Evolutionary conservation across 2,797 vertebrate species (phyloP), one percentile per base, ranked within the genome.

Genomic region (Syncerus caffer): DNA sequence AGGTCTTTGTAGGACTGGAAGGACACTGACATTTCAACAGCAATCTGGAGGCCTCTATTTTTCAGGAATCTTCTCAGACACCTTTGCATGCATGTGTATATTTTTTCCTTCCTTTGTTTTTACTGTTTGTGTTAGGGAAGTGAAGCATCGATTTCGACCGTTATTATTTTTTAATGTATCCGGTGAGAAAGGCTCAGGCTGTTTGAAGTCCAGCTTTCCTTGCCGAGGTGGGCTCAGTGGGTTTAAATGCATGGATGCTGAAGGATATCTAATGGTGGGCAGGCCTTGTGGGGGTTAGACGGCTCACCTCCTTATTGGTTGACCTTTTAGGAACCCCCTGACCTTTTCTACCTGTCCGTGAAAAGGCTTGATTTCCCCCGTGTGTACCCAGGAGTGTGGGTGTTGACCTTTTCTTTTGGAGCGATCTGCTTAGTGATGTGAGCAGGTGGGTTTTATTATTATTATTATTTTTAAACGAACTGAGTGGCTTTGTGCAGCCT

Each of bases 71-170:
- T 62, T 95, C 85, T 95, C 51, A 93, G 84, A 90, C 62, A 85
- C 87, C 84, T 85, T 76, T 8, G 1, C 4, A 9, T 42, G n/a
- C 14, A 0, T 83, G 21, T 55, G 13, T 55, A 23, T 83, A 53
- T 92, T 42, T 55, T 89, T 89, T 90, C 53, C 45, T 96, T 87
- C 64, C 51, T 55, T 89, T 50, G 50, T 42, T 34, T 97, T 92
- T 76, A 89, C 38, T 23, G 95, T 97, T 95, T 93, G 88, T 97
- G 92, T 95, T 95, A 93, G 95, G 97, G 96, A 95, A 97, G 55
- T 92, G 84, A 95, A 96, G 93, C 94, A 95, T 42, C 38, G 60
- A 84, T 97, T 97, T 95, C 83, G 1, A 27, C 60, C 51, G 27
- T 96, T 95, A 94, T 89, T 94, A 23, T 96, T 96, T 98, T 97